A percentile compares a stretch with the other conserved stretches of the same genome.
phyloP scores from a whole-genome alignment of 2,888 invertebrate species.

The Apoda limacodes region DNA sequence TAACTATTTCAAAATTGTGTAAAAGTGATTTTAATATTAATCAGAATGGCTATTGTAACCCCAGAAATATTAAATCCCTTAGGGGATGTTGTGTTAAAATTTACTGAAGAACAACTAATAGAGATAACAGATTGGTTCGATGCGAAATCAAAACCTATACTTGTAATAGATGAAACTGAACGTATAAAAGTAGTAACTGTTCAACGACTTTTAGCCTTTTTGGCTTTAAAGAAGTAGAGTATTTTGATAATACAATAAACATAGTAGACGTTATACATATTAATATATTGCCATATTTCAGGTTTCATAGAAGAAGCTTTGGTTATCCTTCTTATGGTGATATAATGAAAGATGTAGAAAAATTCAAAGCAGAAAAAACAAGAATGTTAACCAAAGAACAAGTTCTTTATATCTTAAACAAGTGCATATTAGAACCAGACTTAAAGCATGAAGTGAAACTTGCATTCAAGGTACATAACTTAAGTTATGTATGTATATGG shows the following conservation, averaged over 20 bases:
- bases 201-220: conserved; percentile 37
- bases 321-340: conserved; percentile 45
- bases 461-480: conserved; percentile 39
- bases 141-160: conserved; percentile 32
- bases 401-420: conserved; percentile 43
- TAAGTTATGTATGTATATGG: no score
- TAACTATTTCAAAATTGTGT: conserved; percentile 1
- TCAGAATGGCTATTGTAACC: conserved; percentile 25
- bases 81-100: conserved; percentile 29
- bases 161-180: conserved; percentile 33
- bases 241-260: conserved; percentile 7
- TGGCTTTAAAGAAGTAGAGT: conserved; percentile 47
- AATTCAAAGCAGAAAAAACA: conserved; percentile 32
- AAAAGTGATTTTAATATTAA: conserved; percentile 10
- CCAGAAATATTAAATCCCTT: conserved; percentile 40
- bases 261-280: no score
- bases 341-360: conserved; percentile 45
- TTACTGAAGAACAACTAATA: conserved; percentile 40
- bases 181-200: conserved; percentile 41
- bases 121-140: conserved; percentile 45
- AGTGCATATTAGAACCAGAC: conserved; percentile 35
- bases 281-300: conserved; percentile 20
- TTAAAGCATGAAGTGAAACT: conserved; percentile 47
- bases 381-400: conserved; percentile 46
- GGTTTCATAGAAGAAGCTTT: conserved; percentile 49